phyloP scores from a whole-genome alignment of 2,113 vertebrate genomes.

The Tenebrosternarchus preto region DNA sequence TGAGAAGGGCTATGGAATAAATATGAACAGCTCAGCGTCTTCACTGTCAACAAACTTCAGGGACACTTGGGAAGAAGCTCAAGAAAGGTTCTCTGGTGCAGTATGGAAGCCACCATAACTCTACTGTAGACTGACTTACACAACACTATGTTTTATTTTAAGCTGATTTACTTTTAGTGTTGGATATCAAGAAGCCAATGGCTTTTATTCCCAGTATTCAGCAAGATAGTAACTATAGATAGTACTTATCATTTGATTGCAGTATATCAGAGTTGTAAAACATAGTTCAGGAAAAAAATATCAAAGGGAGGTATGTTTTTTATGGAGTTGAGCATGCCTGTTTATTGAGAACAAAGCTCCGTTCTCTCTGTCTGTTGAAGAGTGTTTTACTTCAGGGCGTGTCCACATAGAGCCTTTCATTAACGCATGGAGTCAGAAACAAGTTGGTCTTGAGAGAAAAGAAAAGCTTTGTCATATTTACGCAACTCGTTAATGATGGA shows the following conservation, averaged over 20 bases:
- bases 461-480: slow-evolving; percentile 54
- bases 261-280: slow-evolving; percentile 16
- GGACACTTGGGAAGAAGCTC: neutral
- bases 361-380: slow-evolving; percentile 29
- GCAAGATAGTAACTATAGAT: slow-evolving; percentile 11
- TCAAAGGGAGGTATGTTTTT: slow-evolving; percentile 35
- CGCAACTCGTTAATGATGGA: slow-evolving; percentile 43
- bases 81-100: neutral
- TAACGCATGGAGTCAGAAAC: slow-evolving; percentile 52
- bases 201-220: neutral
- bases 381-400: slow-evolving; percentile 58
- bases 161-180: neutral
- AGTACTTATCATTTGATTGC: slow-evolving; percentile 33
- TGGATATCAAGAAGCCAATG: neutral
- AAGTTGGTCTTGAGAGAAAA: slow-evolving; percentile 47
- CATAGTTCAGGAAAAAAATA: slow-evolving; percentile 12
- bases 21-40: slow-evolving; percentile 42
- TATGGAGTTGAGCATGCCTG: slow-evolving; percentile 32
- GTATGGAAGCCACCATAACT: slow-evolving; percentile 14
- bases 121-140: neutral
- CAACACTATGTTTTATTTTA: neutral
- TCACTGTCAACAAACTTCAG: neutral
- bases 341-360: slow-evolving; percentile 47
- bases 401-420: slow-evolving; percentile 47
- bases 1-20: slow-evolving; percentile 38